These are phyloP conservation scores for Nephrocerus scutellatus DNA, from an alignment of 2,888 invertebrate species.

Conservation along the genomic window DNA sequence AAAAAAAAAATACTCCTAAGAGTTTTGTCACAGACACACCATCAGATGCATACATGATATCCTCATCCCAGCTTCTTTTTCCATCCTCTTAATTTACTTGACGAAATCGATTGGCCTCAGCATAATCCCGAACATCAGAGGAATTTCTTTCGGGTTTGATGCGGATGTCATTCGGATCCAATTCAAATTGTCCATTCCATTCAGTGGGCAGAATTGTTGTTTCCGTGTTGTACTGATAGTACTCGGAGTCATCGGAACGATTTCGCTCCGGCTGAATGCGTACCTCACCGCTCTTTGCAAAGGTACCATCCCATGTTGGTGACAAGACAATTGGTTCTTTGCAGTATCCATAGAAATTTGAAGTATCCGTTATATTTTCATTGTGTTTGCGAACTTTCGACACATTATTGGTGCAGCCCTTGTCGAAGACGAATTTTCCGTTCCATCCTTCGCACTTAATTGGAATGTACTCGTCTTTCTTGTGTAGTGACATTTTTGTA, in stretches of 20 bases:
- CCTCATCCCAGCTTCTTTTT: too few relatives aligned
- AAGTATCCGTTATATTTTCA: slow-evolving; percentile 40
- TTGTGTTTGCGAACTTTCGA: slow-evolving; percentile 42
- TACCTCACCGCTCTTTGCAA: slow-evolving; percentile 38
- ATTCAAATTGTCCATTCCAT: slow-evolving; percentile 43
- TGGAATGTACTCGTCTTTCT: slow-evolving; percentile 43
- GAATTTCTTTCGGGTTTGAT: slow-evolving; percentile 42
- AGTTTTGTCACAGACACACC: too few relatives aligned
- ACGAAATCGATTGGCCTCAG: slow-evolving; percentile 39
- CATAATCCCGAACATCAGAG: slow-evolving; percentile 44
- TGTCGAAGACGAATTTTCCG: slow-evolving; percentile 41
- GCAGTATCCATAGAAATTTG: slow-evolving; percentile 41
- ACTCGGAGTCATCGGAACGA: slow-evolving; percentile 41
- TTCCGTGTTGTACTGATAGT: slow-evolving; percentile 37
- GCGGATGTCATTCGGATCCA: slow-evolving; percentile 43
- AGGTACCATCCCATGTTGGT: slow-evolving; percentile 44
- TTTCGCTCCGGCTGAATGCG: slow-evolving; percentile 39
- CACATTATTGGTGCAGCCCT: slow-evolving; percentile 39
- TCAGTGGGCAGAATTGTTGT: slow-evolving; percentile 39
- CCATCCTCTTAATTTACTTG: slow-evolving; percentile 29
- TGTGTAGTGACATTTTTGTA: slow-evolving; percentile 37
- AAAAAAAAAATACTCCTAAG: too few relatives aligned
- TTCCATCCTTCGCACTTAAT: slow-evolving; percentile 48
- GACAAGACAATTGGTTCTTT: slow-evolving; percentile 42
- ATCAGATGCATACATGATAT: too few relatives aligned